Evolutionary conservation across 2,888 invertebrate species (phyloP).

Genomic region (Onchidella celtica): DNA sequence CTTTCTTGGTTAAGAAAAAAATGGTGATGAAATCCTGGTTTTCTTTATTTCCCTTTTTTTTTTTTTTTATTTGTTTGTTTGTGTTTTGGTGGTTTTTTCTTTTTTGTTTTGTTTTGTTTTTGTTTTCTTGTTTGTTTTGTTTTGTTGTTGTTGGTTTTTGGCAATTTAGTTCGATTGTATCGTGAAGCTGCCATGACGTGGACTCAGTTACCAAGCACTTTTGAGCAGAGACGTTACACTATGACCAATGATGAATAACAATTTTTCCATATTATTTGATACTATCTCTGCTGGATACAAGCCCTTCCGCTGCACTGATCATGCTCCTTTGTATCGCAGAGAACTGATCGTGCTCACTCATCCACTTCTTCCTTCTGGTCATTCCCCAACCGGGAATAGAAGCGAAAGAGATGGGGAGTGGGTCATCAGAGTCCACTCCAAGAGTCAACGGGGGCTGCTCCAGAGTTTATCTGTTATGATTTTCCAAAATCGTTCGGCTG

Average conservation of each 20-base stretch:
- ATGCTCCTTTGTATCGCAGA: background rate
- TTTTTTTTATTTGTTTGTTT: too few relatives aligned
- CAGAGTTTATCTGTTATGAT: slow-evolving; percentile 54
- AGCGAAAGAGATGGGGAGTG: background rate
- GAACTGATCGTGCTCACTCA: background rate
- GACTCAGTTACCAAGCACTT: too few relatives aligned
- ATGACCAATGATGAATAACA: background rate
- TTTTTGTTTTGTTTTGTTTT: too few relatives aligned
- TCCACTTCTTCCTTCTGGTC: background rate
- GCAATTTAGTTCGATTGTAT: too few relatives aligned
- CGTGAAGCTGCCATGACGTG: too few relatives aligned
- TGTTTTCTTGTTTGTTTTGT: too few relatives aligned
- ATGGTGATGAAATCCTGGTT: too few relatives aligned
- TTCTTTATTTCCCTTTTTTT: too few relatives aligned
- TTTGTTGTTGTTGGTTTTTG: too few relatives aligned
- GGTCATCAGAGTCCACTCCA: background rate
- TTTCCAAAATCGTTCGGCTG: slow-evolving; percentile 49
- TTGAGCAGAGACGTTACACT: background rate
- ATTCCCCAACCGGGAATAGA: slow-evolving; percentile 3
- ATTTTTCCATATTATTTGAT: slow-evolving; percentile 22
- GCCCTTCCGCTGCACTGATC: background rate
- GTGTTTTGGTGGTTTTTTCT: too few relatives aligned
- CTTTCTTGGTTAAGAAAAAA: too few relatives aligned
- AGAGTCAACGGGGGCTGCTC: slow-evolving; percentile 24
- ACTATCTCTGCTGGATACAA: slow-evolving; percentile 5